Percentiles rank a stretch among this genome's conserved stretches.
Conservation (phyloP, 2,888 invertebrate species). For the Phytoseiulus persimilis region DNA sequence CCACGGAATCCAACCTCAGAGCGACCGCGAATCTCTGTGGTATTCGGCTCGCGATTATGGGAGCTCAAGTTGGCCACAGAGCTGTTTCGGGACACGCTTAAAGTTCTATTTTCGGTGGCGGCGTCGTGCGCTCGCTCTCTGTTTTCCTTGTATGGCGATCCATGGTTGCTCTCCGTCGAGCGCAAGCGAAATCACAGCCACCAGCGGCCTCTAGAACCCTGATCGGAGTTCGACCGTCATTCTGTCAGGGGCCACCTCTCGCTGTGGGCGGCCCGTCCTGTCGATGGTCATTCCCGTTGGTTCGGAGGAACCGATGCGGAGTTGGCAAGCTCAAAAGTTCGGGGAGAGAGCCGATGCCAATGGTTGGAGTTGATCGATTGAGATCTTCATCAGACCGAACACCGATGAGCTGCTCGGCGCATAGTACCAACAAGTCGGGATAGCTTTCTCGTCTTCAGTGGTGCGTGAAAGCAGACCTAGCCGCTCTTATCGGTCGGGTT, state of each 20-base stretch:
- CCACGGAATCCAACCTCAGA: not conserved
- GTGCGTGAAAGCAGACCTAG: not conserved
- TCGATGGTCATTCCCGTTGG: too few species aligned
- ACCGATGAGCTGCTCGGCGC: too few species aligned
- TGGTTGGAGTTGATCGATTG: too few species aligned
- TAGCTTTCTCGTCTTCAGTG: not conserved
- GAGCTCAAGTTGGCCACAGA: not conserved
- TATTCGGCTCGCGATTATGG: not conserved
- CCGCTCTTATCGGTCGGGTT: not conserved
- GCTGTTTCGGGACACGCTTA: not conserved
- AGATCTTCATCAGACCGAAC: too few species aligned
- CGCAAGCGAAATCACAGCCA: not conserved
- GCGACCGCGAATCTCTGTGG: not conserved
- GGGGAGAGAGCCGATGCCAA: too few species aligned
- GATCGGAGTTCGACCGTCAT: not conserved
- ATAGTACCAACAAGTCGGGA: not conserved
- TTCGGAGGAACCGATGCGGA: too few species aligned
- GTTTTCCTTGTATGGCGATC: not conserved
- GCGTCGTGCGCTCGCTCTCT: not conserved
- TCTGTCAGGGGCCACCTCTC: not conserved
- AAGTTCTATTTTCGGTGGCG: not conserved
- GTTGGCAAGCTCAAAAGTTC: too few species aligned
- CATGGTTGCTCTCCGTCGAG: not conserved
- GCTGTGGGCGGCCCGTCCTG: too few species aligned
- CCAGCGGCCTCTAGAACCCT: not conserved